phyloP scores from a whole-genome alignment of 2,888 invertebrate species.

The Carpatolechia fugitivella region DNA sequence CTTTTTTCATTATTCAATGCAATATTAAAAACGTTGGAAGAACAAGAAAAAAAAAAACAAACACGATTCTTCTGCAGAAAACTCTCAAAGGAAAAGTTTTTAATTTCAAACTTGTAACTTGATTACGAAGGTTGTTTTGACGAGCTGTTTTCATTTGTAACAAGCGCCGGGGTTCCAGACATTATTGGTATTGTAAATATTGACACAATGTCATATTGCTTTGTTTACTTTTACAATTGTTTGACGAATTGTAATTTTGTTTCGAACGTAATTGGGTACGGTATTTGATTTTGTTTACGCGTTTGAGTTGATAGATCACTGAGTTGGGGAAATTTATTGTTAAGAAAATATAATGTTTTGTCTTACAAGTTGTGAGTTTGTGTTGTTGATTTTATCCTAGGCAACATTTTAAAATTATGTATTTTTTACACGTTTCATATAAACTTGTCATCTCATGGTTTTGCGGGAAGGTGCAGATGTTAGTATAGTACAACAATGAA shows the following conservation, averaged over 20 bases:
- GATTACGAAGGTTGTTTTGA: conserved; percentile 9
- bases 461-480: too few relatives aligned
- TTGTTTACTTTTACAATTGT: conserved; percentile 3
- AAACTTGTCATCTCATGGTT: too few relatives aligned
- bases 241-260: conserved; percentile 5
- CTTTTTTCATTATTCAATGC: conserved; percentile 9
- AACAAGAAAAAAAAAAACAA: conserved; percentile 4
- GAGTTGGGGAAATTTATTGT: neutral
- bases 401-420: too few relatives aligned
- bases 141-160: neutral
- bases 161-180: neutral
- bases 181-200: conserved; percentile 15
- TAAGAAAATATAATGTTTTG: too few relatives aligned
- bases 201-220: conserved; percentile 12
- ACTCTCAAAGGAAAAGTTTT: neutral
- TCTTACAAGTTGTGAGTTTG: too few relatives aligned
- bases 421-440: too few relatives aligned
- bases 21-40: conserved; percentile 1
- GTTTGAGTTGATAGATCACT: neutral
- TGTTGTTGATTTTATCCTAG: too few relatives aligned
- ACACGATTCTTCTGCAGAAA: conserved; percentile 4
- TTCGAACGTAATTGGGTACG: neutral
- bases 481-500: too few relatives aligned
- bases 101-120: conserved; percentile 12
- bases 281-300: neutral